Evolutionary conservation across 2,113 vertebrate genomes (phyloP).

Genomic region (Caranx melampygus): DNA sequence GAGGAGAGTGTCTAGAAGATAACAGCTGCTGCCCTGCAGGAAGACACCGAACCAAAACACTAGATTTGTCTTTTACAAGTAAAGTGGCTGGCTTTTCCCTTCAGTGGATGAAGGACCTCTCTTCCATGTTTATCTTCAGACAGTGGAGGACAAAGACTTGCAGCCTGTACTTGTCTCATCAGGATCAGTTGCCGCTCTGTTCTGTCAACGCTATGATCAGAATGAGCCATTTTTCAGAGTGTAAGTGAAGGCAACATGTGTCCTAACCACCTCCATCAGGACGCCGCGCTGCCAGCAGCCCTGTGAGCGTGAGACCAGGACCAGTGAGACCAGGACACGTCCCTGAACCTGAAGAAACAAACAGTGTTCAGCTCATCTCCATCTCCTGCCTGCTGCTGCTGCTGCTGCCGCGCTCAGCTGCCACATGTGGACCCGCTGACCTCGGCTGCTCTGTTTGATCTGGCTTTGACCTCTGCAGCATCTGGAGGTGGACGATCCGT

Average conservation of each 20-base stretch:
- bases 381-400: constrained; percentile 43
- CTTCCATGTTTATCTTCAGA: neutral
- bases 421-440: constrained; percentile 21
- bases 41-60: neutral
- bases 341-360: constrained; percentile 59
- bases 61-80: neutral
- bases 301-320: constrained; percentile 29
- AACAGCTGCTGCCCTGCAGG: neutral
- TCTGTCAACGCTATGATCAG: neutral
- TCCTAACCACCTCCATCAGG: constrained; percentile 14
- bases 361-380: constrained; percentile 40
- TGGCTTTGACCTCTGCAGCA: constrained; percentile 62
- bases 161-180: neutral
- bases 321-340: constrained; percentile 26
- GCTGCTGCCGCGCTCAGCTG: constrained; percentile 13
- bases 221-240: constrained; percentile 3
- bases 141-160: neutral
- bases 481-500: constrained; percentile 61
- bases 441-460: constrained; percentile 16
- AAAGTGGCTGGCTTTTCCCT: neutral
- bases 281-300: constrained; percentile 31
- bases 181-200: neutral
- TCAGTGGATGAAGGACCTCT: neutral
- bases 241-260: constrained; percentile 11
- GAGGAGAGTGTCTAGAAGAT: too few species aligned